Evolutionary conservation across 1,140 invertebrate genomes (phyloP).

Genomic region (Scaptomyza pallida): DNA sequence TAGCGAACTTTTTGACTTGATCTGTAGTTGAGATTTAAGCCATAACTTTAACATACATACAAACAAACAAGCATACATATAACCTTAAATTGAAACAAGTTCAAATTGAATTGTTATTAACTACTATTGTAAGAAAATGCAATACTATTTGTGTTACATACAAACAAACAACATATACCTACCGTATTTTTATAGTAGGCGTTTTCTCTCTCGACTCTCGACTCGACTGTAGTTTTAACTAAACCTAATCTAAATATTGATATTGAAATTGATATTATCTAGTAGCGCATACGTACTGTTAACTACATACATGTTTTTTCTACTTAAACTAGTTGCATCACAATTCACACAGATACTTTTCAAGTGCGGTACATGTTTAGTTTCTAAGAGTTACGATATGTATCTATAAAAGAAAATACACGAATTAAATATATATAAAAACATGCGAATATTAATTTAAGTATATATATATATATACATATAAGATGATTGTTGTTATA

Average conservation of each 20-base stretch:
- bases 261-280: slow-evolving; percentile 56
- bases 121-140: slow-evolving; percentile 69
- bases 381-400: slow-evolving; percentile 48
- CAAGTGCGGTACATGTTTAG: slow-evolving; percentile 67
- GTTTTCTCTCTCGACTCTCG: slow-evolving; percentile 71
- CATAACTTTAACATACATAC: slow-evolving; percentile 17
- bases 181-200: slow-evolving; percentile 76
- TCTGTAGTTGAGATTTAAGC: slow-evolving; percentile 41
- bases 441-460: slow-evolving; percentile 47
- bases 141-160: slow-evolving; percentile 66
- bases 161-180: slow-evolving; percentile 49
- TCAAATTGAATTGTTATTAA: slow-evolving; percentile 80
- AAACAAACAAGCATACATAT: slow-evolving; percentile 7
- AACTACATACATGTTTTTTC: slow-evolving; percentile 78
- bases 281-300: slow-evolving; percentile 72
- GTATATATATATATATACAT: slow-evolving; percentile 45
- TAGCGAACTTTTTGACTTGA: slow-evolving; percentile 55
- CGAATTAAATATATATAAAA: neutral
- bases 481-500: slow-evolving; percentile 76
- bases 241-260: slow-evolving; percentile 27
- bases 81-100: slow-evolving; percentile 66
- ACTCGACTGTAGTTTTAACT: slow-evolving; percentile 68
- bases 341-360: slow-evolving; percentile 76
- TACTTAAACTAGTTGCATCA: slow-evolving; percentile 57
- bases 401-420: slow-evolving; percentile 8